phyloP scores from a whole-genome alignment of 2,888 invertebrate species.

The Caenorhabditis sp. region DNA sequence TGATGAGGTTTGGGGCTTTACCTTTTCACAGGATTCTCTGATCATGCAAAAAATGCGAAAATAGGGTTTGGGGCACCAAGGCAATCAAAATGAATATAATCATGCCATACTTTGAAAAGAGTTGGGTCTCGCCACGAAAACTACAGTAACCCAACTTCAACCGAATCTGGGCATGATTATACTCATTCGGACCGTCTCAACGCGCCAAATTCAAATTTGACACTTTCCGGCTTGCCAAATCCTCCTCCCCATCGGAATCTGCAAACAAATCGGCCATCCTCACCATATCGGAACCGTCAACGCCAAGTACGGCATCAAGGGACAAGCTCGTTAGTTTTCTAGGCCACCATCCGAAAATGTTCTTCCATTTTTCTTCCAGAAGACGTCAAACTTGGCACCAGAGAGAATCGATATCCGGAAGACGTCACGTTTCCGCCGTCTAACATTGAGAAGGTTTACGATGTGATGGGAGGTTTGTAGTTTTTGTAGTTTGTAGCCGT shows the following conservation, averaged over 20 bases:
- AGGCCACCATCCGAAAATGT: neutral
- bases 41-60: neutral
- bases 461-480: conserved; percentile 24
- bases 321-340: conserved; percentile 27
- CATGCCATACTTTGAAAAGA: too few species aligned
- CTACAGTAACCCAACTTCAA: neutral
- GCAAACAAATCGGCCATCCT: conserved; percentile 54
- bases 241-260: conserved; percentile 41
- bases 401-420: conserved; percentile 59
- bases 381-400: conserved; percentile 29
- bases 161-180: neutral
- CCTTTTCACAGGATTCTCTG: neutral
- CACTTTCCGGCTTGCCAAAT: conserved; percentile 41
- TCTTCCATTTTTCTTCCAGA: conserved; percentile 19
- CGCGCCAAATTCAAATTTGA: neutral
- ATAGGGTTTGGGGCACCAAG: neutral
- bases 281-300: conserved; percentile 43
- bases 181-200: neutral
- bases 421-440: conserved; percentile 62
- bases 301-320: conserved; percentile 30
- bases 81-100: too few species aligned
- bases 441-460: conserved; percentile 59
- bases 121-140: too few species aligned
- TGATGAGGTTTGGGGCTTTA: conserved; percentile 17
- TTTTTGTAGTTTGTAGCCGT: conserved; percentile 3